Evolutionary conservation across 2,797 vertebrate genomes (phyloP).

Genomic region (Phalloptychus januarius): DNA sequence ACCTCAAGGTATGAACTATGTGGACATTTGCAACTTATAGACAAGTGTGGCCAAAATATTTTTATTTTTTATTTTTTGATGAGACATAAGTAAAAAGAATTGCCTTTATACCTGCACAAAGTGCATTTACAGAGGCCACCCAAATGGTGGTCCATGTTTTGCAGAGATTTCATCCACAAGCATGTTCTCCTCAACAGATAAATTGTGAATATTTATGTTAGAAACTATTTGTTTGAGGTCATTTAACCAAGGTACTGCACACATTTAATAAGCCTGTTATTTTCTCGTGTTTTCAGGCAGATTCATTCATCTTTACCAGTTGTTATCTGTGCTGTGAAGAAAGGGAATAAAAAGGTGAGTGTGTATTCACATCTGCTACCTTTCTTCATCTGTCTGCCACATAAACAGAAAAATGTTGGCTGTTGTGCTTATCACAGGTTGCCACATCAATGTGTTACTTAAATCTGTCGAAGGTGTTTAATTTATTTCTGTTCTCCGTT

Average conservation of each 20-base stretch:
- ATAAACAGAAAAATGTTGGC: constrained; percentile 32
- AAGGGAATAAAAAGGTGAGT: constrained; percentile 21
- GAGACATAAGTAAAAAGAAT: background rate
- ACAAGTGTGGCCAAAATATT: no score
- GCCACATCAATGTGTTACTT: constrained; percentile 20
- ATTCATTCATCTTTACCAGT: constrained; percentile 31
- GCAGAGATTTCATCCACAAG: constrained; percentile 12
- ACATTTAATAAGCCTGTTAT: constrained; percentile 27
- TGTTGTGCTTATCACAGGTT: constrained; percentile 23
- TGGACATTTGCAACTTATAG: no score
- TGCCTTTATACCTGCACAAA: background rate
- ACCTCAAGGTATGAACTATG: no score
- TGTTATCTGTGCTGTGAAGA: constrained; percentile 50
- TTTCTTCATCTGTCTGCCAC: constrained; percentile 17
- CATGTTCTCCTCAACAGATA: constrained; percentile 36
- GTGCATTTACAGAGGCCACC: background rate
- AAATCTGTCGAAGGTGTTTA: background rate
- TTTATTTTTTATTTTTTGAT: background rate
- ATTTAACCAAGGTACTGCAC: constrained; percentile 37
- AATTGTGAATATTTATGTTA: constrained; percentile 33
- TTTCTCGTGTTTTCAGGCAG: constrained; percentile 48
- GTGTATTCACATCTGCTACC: constrained; percentile 37
- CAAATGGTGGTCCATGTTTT: background rate
- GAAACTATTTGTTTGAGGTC: constrained; percentile 46
- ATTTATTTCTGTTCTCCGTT: background rate